Conservation (phyloP, 2,888 invertebrate genomes). For the Ceriagrion tenellum region DNA sequence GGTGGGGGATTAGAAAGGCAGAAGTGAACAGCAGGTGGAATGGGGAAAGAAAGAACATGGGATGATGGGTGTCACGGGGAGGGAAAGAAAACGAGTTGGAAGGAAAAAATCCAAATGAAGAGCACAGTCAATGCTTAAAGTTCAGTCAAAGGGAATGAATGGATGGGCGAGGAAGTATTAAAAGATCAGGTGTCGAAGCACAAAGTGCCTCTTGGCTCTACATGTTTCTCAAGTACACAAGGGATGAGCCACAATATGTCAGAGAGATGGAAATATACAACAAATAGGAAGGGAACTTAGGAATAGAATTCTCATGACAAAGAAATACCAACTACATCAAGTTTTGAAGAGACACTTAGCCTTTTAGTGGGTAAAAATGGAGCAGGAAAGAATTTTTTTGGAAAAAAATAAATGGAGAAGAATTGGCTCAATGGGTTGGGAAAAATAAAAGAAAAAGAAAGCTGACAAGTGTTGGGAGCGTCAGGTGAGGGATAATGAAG, state of each 20-base stretch:
- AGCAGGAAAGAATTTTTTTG: neutral
- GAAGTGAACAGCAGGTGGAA: neutral
- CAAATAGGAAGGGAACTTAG: neutral
- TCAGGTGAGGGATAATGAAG: constrained; percentile 42
- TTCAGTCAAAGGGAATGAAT: neutral
- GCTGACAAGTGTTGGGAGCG: constrained; percentile 53
- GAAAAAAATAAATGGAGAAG: constrained; percentile 10
- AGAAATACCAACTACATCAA: neutral
- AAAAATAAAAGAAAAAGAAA: constrained; percentile 50
- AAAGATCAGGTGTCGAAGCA: neutral
- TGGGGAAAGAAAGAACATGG: neutral
- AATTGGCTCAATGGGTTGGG: constrained; percentile 4
- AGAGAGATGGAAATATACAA: neutral
- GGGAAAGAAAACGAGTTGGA: neutral
- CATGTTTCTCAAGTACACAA: too few relatives aligned
- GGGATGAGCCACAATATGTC: neutral
- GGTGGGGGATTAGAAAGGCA: constrained; percentile 35
- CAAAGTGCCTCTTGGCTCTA: too few relatives aligned
- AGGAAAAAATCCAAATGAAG: neutral
- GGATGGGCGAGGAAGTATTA: neutral
- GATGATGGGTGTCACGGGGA: neutral
- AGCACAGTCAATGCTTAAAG: neutral
- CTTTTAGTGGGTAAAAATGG: neutral
- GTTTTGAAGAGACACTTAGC: neutral
- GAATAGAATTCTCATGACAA: neutral